A percentile compares a stretch with the other conserved stretches of the same genome.
Conservation (phyloP, 2,797 vertebrate genomes). For the Epinephelus coioides region DNA sequence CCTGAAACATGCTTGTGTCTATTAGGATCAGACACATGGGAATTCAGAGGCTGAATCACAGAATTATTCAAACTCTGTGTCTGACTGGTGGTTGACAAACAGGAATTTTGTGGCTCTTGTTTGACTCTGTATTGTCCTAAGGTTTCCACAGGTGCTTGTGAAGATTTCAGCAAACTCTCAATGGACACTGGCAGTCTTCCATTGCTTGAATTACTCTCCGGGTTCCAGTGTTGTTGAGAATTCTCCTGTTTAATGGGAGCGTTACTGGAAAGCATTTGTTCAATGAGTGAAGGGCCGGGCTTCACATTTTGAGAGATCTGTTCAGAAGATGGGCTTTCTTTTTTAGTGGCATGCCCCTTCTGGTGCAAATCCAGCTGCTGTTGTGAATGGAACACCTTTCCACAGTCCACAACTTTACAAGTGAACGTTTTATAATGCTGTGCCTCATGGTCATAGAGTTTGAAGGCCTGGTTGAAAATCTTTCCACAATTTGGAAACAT, state of each 20-base stretch:
- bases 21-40: constrained; percentile 48
- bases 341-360: constrained; percentile 84
- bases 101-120: constrained; percentile 45
- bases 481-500: constrained; percentile 98
- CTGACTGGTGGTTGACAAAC: constrained; percentile 31
- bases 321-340: constrained; percentile 69
- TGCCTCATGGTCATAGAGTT: constrained; percentile 97
- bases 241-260: constrained; percentile 33
- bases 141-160: constrained; percentile 38
- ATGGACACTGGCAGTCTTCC: constrained; percentile 54
- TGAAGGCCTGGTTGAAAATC: constrained; percentile 95
- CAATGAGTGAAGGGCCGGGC: constrained; percentile 45
- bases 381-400: constrained; percentile 94
- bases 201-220: constrained; percentile 29
- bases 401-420: constrained; percentile 90
- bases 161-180: constrained; percentile 70
- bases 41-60: constrained; percentile 62
- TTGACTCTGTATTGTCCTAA: constrained; percentile 48
- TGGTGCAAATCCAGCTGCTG: constrained; percentile 91
- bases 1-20: constrained; percentile 36
- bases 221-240: constrained; percentile 22
- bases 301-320: constrained; percentile 56
- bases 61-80: constrained; percentile 56
- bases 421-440: constrained; percentile 98
- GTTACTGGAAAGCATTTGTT: constrained; percentile 55